Base-by-base conservation (phyloP, 2,113 vertebrate genomes). In the Jaculus jaculus region DNA sequence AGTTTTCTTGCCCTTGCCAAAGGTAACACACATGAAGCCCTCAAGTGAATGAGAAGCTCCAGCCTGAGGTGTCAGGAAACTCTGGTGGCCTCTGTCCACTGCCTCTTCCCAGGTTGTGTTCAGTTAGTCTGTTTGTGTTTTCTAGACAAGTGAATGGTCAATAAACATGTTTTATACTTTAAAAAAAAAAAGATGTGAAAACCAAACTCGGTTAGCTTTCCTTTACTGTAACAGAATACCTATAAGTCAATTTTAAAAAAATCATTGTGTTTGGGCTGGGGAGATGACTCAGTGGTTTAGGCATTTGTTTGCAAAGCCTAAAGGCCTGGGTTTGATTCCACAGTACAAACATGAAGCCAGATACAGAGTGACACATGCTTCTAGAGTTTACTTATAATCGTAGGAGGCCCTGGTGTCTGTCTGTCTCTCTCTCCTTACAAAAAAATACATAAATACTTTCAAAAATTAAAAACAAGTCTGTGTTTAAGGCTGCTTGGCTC, bases 81-180 rank as follows among this genome's bases (percentile, higher is more conserved):
- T 10, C 4, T 21, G 3, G 73, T 66, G 34, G 66, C 37, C 9
- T 81, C 91, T 71, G 6, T 82, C 47, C 58, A 30, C 42, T 75
- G 42, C 42, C 10, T 1, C n/a, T 65, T 80, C 60, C 34, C 63
- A 0, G 65, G 5, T 73, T 23, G 82, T 91, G 58, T 72, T 89
- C 91, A 84, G 34, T 93, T 80, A 47, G 42, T 47, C 60, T 21
- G 24, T 93, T 89, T 73, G 30, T 65, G 71, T 65, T 92, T 95
- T 89, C 88, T 83, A 95, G 93, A 73, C 63, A 87, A 51, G 34
- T 91, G 54, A 84, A 54, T 82, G 65, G 61, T 87, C 18, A 81
- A 54, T 94, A 91, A 95, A 73, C 51, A 75, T 7, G n/a, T 95
- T 96, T 97, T 96, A 10, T 96, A 96, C 86, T 96, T 60, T 20